Percentiles rank a stretch among this genome's conserved stretches.
Conservation (phyloP, 2,888 invertebrate species). For the Anagyrus pseudococci region DNA sequence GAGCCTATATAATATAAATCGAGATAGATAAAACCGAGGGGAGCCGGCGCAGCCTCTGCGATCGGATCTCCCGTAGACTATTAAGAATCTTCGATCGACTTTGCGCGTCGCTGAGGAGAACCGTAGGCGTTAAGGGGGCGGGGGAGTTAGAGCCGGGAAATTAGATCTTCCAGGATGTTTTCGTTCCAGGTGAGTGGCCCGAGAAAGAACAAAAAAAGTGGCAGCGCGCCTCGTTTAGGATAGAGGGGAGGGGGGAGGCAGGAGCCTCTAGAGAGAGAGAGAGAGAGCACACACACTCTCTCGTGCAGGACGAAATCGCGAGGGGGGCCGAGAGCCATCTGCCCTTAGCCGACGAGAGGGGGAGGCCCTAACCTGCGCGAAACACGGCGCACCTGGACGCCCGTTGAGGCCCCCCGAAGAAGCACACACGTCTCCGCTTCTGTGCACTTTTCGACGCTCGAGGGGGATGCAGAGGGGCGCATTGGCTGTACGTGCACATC, state of each 20-base stretch:
- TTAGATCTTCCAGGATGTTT: constrained; percentile 39
- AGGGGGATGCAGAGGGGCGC: neutral
- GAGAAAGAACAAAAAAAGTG: constrained; percentile 16
- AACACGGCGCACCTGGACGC: constrained; percentile 9
- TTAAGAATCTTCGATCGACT: constrained; percentile 11
- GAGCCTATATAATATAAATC: too few relatives aligned
- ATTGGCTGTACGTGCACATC: too few relatives aligned
- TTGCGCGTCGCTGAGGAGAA: neutral
- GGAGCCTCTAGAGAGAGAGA: constrained; percentile 6
- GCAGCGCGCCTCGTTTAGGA: constrained; percentile 5
- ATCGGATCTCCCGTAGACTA: constrained; percentile 18
- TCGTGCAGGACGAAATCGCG: constrained; percentile 22
- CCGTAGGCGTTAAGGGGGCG: too few relatives aligned
- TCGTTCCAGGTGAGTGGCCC: constrained; percentile 41
- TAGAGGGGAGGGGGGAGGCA: constrained; percentile 10
- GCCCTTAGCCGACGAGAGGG: too few relatives aligned
- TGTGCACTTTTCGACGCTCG: constrained; percentile 11
- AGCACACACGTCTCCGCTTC: constrained; percentile 7
- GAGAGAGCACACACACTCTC: too few relatives aligned
- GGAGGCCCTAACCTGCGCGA: neutral
- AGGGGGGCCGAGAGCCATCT: constrained; percentile 51
- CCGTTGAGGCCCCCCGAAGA: neutral
- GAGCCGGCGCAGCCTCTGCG: neutral
- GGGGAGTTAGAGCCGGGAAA: constrained; percentile 24
- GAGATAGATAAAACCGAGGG: too few relatives aligned